A percentile compares a stretch with the other conserved stretches of the same genome.
phyloP scores from a whole-genome alignment of 2,888 invertebrate genomes.

The Lasioglossum figueresi region DNA sequence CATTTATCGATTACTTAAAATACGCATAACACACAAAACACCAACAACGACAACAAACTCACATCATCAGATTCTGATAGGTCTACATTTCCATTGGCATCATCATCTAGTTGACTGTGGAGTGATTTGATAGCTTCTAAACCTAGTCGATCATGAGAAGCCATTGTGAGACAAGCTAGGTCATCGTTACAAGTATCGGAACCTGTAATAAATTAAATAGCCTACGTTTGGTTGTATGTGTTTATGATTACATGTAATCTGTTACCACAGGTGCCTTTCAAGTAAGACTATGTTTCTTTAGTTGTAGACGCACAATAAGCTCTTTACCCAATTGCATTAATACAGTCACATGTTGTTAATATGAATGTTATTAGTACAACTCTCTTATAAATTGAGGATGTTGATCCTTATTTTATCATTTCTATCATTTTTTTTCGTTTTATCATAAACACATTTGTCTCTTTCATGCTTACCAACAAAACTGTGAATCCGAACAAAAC shows the following conservation, averaged over 20 bases:
- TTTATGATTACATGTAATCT: slow-evolving; percentile 56
- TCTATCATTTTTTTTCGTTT: not conserved
- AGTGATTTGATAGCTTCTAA: slow-evolving; percentile 96
- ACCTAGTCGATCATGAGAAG: slow-evolving; percentile 92
- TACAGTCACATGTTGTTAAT: slow-evolving; percentile 5
- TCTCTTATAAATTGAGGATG: slow-evolving; percentile 8
- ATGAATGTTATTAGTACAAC: slow-evolving; percentile 42
- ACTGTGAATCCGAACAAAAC: slow-evolving; percentile 10
- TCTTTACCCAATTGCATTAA: slow-evolving; percentile 21
- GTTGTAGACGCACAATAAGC: slow-evolving; percentile 28
- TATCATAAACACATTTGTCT: slow-evolving; percentile 57
- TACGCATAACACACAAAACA: not conserved
- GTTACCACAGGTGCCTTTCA: slow-evolving; percentile 36
- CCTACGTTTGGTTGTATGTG: slow-evolving; percentile 68
- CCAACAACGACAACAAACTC: slow-evolving; percentile 81
- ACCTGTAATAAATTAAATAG: slow-evolving; percentile 69
- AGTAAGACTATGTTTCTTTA: not conserved
- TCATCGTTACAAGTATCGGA: slow-evolving; percentile 88
- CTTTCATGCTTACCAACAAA: slow-evolving; percentile 7
- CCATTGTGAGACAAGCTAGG: slow-evolving; percentile 89
- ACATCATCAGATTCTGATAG: slow-evolving; percentile 99
- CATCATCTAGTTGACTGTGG: slow-evolving; percentile 98
- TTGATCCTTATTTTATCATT: slow-evolving; percentile 7
- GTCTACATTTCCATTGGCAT: slow-evolving; percentile 98
- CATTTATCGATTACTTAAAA: not conserved